Percentiles rank a stretch among this genome's conserved stretches.
These are phyloP conservation scores for Lophius piscatorius DNA, from an alignment of 2,113 vertebrate species.

Conservation along the genomic window DNA sequence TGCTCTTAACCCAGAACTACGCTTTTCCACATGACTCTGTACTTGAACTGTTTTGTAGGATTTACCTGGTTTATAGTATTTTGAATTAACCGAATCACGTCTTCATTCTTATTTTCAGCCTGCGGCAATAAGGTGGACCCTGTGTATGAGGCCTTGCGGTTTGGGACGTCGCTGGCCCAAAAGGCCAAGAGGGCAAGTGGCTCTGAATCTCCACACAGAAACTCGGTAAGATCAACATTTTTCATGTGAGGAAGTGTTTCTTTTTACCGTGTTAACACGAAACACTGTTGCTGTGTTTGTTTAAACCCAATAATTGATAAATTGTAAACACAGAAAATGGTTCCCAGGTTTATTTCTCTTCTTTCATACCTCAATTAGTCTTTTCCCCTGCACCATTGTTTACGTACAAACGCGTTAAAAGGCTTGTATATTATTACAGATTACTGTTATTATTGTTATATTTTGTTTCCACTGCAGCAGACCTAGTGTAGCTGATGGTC, in stretches of 20 bases:
- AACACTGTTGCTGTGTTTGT: background rate
- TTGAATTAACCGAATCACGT: slow-evolving; percentile 8
- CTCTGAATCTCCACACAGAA: slow-evolving; percentile 91
- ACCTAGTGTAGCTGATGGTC: slow-evolving; percentile 57
- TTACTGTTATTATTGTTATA: slow-evolving; percentile 8
- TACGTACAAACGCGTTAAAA: slow-evolving; percentile 16
- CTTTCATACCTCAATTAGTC: too few species aligned
- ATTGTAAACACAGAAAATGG: background rate
- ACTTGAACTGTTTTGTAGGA: slow-evolving; percentile 7
- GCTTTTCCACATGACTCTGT: background rate
- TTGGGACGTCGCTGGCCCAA: slow-evolving; percentile 96
- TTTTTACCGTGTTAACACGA: background rate
- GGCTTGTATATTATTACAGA: background rate
- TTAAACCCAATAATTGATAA: background rate
- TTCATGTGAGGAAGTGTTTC: background rate
- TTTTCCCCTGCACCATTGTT: background rate
- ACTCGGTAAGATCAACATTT: slow-evolving; percentile 83
- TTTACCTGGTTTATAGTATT: slow-evolving; percentile 1
- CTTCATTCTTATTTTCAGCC: slow-evolving; percentile 77
- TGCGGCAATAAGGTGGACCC: slow-evolving; percentile 98
- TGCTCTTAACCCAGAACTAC: background rate
- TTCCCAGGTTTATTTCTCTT: background rate
- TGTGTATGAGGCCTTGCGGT: slow-evolving; percentile 95
- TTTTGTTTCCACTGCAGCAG: slow-evolving; percentile 24
- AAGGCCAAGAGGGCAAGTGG: slow-evolving; percentile 91